Evolutionary conservation across 2,113 vertebrate species (phyloP), one percentile per base, ranked within the genome.

Genomic region (Coracopsis vasa): DNA sequence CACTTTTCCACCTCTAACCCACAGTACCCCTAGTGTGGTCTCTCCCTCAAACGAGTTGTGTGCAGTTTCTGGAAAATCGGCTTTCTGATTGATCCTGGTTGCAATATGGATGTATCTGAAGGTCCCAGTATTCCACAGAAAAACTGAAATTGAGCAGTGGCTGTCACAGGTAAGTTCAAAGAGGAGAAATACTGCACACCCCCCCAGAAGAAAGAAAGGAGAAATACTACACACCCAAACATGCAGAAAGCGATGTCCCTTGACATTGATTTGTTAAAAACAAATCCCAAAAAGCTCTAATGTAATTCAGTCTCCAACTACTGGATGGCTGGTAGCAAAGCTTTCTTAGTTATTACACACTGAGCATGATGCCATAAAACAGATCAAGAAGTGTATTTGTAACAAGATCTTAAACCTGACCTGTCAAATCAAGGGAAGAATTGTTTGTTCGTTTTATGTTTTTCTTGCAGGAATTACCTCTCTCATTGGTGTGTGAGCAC

Each of bases 351-450:
- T 84, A 60, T 60, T 94, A 78, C 58, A 92, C 58, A 18, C 12
- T 66, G 79, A 90, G 19, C 45, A 16, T 67, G 33, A 60, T 74
- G 72, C 65, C 35, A 28, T 71, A 94, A 91, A 88, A 33, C 47
- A 81, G 60, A 62, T 74, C 8, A 8, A 61, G 90, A 94, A 70
- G 11, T 37, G 2, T 56, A 42, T 74, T 92, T 89, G 73, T 84
- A 89, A 91, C 31, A 86, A 61, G 79, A 90, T 88, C 82, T 95
- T 80, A 88, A 94, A 90, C 70, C 23, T 82, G 77, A 95, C 10
- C 60, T 81, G 33, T 64, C 35, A 75, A 73, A 74, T 48, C 45
- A 74, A 83, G 35, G 41, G n/a, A 69, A 85, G 69, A 58, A 56
- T 70, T 80, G 20, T 71, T 87, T 80, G 37, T 80, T 62, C 24